Conservation (phyloP, 2,113 vertebrate genomes). For the Bungarus multicinctus region DNA sequence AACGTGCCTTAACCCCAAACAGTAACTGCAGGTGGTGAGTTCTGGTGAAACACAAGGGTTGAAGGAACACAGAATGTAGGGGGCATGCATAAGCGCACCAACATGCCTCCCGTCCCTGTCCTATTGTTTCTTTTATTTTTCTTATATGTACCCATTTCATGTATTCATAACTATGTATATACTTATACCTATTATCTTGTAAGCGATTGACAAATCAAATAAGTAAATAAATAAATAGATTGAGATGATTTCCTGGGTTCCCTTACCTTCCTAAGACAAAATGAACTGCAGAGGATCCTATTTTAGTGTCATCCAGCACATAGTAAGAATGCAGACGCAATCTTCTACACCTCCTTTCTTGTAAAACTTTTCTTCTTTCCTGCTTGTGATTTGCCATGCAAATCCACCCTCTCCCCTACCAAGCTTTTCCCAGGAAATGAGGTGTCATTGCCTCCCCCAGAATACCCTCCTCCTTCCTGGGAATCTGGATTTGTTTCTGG, state of each 20-base stretch:
- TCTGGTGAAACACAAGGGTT: neutral
- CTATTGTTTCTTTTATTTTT: no score
- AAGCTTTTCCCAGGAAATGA: neutral
- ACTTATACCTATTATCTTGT: no score
- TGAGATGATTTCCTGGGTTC: neutral
- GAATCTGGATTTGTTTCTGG: neutral
- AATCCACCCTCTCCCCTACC: neutral
- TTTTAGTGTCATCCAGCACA: neutral
- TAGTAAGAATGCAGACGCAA: neutral
- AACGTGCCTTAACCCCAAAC: neutral
- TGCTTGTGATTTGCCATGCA: neutral
- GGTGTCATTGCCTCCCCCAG: neutral
- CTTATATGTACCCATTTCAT: no score
- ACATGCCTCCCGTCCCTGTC: no score
- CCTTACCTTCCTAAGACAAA: neutral
- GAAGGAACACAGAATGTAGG: no score
- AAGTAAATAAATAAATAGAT: no score
- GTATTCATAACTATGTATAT: no score
- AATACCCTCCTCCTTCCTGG: neutral
- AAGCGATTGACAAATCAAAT: no score
- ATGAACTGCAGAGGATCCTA: neutral
- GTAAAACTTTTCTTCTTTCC: neutral
- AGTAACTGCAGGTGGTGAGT: neutral
- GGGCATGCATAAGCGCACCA: no score
- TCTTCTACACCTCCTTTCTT: neutral